Conservation (phyloP, 2,888 invertebrate genomes). For the Dryocosmus kuriphilus region DNA sequence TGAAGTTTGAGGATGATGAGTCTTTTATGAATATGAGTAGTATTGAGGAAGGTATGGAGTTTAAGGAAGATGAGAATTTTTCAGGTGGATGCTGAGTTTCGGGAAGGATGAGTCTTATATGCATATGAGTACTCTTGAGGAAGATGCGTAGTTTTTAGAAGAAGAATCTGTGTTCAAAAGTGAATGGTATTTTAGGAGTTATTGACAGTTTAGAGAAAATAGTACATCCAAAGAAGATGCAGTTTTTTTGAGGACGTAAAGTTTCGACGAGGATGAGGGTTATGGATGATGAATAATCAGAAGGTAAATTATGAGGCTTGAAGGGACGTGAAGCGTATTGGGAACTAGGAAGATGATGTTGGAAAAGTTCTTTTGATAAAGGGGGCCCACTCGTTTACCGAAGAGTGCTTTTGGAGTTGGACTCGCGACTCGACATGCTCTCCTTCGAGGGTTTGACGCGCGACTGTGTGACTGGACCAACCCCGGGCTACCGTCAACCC, state of each 20-base stretch:
- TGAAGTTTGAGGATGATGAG: not conserved
- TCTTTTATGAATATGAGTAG: not conserved
- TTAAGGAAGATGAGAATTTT: not conserved
- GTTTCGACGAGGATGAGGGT: not conserved
- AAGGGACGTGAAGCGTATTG: not conserved
- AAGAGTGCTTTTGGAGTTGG: not conserved
- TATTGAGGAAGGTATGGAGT: not conserved
- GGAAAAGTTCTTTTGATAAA: not conserved
- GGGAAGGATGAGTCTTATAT: not conserved
- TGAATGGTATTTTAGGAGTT: too few relatives aligned
- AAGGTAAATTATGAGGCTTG: not conserved
- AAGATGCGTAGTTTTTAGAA: not conserved
- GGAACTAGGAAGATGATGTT: not conserved
- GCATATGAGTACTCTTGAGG: not conserved
- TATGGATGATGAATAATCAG: not conserved
- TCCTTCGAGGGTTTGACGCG: constrained; percentile 74
- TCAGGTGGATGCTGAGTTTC: not conserved
- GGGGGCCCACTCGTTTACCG: not conserved
- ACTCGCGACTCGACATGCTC: constrained; percentile 63
- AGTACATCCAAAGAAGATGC: too few relatives aligned
- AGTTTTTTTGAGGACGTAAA: not conserved
- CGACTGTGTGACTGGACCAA: constrained; percentile 75
- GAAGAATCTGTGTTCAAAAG: too few relatives aligned
- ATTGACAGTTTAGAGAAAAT: too few relatives aligned
- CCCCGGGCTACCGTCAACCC: constrained; percentile 75